Conservation (phyloP, 2,113 vertebrate genomes). For the Hipposideros armiger region DNA sequence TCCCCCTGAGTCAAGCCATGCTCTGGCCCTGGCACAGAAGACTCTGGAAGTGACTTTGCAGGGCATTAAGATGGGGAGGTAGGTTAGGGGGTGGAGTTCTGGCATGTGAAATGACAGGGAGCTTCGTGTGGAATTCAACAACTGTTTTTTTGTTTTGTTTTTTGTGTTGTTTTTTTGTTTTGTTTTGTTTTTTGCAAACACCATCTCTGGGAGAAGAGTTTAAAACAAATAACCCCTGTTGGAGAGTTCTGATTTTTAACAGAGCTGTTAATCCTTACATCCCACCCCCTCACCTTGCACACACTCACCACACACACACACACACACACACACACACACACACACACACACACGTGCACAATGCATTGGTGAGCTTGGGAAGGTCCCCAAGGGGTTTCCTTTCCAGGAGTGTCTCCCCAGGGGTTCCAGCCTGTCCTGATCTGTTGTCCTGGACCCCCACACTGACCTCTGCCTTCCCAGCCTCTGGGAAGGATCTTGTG, state of each 20-base stretch:
- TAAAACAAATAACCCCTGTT: not conserved
- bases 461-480: not conserved
- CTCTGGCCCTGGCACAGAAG: not conserved
- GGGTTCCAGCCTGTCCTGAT: not conserved
- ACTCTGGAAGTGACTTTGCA: not conserved
- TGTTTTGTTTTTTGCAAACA: not conserved
- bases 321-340: not conserved
- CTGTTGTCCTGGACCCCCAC: not conserved
- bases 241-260: not conserved
- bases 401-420: not conserved
- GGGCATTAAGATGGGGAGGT: not conserved
- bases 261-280: not conserved
- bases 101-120: not conserved
- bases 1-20: not conserved
- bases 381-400: not conserved
- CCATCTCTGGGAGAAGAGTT: not conserved
- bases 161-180: not conserved
- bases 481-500: not conserved
- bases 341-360: not conserved
- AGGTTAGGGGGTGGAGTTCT: rapidly evolving
- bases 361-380: not conserved
- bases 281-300: not conserved
- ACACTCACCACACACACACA: not conserved
- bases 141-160: not conserved
- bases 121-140: not conserved